phyloP scores from a whole-genome alignment of 2,888 invertebrate species.

The Thelaira solivaga region DNA sequence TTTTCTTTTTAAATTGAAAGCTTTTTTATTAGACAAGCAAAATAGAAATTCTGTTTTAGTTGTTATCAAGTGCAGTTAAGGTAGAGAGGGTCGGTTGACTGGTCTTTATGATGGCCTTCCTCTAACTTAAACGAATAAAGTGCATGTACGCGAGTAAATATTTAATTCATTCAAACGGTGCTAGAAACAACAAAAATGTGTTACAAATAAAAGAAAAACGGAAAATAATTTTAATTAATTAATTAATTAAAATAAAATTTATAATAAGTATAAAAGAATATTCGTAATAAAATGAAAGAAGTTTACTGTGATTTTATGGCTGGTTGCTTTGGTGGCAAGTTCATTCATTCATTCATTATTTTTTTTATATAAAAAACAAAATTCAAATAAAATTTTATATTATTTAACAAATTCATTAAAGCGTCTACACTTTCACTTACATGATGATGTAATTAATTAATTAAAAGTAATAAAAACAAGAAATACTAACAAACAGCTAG shows the following conservation, averaged over 20 bases:
- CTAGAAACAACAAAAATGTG: constrained; percentile 19
- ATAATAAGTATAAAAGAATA: constrained; percentile 59
- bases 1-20: too few relatives aligned
- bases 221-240: not conserved
- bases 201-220: not conserved
- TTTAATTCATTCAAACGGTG: too few relatives aligned
- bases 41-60: constrained; percentile 27
- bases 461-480: not conserved
- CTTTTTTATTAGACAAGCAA: not conserved
- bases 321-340: constrained; percentile 80
- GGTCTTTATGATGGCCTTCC: too few relatives aligned
- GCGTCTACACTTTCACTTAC: constrained; percentile 4
- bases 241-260: constrained; percentile 8
- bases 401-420: not conserved
- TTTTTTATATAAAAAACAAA: not conserved
- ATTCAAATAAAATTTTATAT: constrained; percentile 5
- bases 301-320: constrained; percentile 79
- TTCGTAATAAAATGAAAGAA: constrained; percentile 74
- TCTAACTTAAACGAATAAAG: constrained; percentile 1
- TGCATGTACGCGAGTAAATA: not conserved
- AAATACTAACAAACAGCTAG: too few relatives aligned
- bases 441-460: constrained; percentile 38
- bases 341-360: not conserved
- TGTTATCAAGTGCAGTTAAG: constrained; percentile 19
- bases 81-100: not conserved